Base-by-base conservation (phyloP, 2,797 vertebrate species). In the Leptoclinus maculatus region DNA sequence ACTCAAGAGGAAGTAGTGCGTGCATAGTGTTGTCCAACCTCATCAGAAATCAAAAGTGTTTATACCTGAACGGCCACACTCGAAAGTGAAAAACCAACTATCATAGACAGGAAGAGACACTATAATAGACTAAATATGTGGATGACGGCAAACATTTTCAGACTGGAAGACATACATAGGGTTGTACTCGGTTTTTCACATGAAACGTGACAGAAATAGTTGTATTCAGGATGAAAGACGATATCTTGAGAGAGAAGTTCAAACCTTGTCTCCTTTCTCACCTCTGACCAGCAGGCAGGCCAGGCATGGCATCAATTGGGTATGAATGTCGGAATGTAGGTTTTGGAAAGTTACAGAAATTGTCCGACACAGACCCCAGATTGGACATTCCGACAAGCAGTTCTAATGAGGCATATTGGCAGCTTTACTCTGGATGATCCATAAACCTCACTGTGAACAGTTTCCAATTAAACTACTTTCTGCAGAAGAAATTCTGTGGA, bases 401-500 rank as follows among this genome's bases (percentile, higher is more conserved):
- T 51, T 51, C 4, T 53, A 53, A 53, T 53, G 49, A 53, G 49
- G 49, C n/a, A 12, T 25, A 53, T 25, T 13, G 49, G n/a, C 21
- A 11, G 49, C 49, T 51, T 25, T 25, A 9, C 49, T 51, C n/a
- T 41, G 11, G 41, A 25, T 53, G 49, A 53, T 53, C 49, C 49
- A 53, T 53, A 25, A 25, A 53, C 49, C 13, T 54, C 23, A 51
- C n/a, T 4, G 21, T 51, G 49, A 51, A 51, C n/a, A 29, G 13
- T 27, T 56, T 56, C 13, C 53, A 16, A 27, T 7, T 13, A 16
- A 27, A 27, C 32, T 59, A 59, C 58, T 23, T 60, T 60, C 7
- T 39, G 58, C 12, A 14, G n/a, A 23, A 8, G 13, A 66, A 66
- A 59, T 41, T 76, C 34, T 67, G 39, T 29, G 54, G 11, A 71